Conservation (phyloP, 2,888 invertebrate genomes). For the Caenorhabditis doughertyi region DNA sequence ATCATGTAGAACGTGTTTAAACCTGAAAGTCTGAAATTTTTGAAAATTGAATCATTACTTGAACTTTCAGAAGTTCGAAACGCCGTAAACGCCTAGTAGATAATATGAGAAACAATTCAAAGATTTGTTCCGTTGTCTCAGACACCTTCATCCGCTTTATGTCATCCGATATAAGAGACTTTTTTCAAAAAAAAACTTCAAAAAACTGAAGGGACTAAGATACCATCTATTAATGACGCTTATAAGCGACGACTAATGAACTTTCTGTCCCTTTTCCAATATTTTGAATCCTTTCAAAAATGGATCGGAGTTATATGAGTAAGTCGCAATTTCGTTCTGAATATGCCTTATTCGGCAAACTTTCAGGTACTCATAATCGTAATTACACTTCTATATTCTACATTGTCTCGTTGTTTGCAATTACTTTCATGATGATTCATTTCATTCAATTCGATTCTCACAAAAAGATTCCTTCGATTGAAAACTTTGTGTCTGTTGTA, state of each 20-base stretch:
- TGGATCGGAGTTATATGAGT: slow-evolving; percentile 6
- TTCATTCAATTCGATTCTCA: slow-evolving; percentile 23
- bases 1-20: neutral
- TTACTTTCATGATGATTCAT: slow-evolving; percentile 27
- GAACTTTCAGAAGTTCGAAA: too few relatives aligned
- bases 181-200: neutral
- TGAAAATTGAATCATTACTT: too few relatives aligned
- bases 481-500: neutral
- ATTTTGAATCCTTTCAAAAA: neutral
- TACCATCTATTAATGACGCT: neutral
- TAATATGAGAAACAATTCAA: neutral
- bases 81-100: too few relatives aligned
- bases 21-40: too few relatives aligned
- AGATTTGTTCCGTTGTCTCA: neutral
- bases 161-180: neutral
- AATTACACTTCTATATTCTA: slow-evolving; percentile 14
- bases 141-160: neutral
- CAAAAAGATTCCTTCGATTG: neutral
- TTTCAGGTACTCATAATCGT: neutral
- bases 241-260: neutral
- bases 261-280: neutral
- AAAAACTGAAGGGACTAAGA: slow-evolving; percentile 1
- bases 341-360: too few relatives aligned
- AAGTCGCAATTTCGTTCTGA: too few relatives aligned
- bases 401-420: slow-evolving; percentile 7